A percentile compares a stretch with the other conserved stretches of the same genome.
These are phyloP conservation scores for Lonchura striata DNA, from an alignment of 2,113 vertebrate genomes.

Conservation along the genomic window DNA sequence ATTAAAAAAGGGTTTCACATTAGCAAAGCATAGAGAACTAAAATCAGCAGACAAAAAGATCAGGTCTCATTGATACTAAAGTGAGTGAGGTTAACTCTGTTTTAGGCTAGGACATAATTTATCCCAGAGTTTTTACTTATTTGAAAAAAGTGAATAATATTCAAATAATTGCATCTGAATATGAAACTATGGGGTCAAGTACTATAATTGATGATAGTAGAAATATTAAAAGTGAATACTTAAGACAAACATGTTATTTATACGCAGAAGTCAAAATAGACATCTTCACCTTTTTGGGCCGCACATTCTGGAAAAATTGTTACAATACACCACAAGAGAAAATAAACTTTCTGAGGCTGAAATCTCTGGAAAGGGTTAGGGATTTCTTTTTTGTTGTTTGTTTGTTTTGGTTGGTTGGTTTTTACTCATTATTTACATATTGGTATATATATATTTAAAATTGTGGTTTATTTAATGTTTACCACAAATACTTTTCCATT, in stretches of 20 bases:
- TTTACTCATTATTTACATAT: not conserved
- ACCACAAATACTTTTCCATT: not conserved
- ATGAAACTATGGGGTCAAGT: not conserved
- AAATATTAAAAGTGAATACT: not conserved
- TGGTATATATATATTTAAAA: accelerated
- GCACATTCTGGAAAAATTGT: not conserved
- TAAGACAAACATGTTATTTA: not conserved
- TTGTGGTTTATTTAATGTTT: not conserved
- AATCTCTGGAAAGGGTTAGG: not conserved
- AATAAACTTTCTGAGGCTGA: not conserved
- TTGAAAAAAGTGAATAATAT: not conserved
- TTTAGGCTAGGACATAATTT: not conserved
- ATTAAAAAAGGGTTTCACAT: not conserved
- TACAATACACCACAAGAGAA: not conserved
- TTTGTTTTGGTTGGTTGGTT: not conserved
- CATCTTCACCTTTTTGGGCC: not conserved
- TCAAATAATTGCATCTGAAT: not conserved
- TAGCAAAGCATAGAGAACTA: not conserved
- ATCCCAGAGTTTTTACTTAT: not conserved
- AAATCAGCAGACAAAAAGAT: not conserved
- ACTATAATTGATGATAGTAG: not conserved
- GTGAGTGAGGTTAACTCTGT: not conserved
- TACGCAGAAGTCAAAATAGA: not conserved
- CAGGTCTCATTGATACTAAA: not conserved
- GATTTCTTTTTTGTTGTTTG: not conserved